Conservation (phyloP, 2,113 vertebrate genomes). For the Dipodomys merriami region DNA sequence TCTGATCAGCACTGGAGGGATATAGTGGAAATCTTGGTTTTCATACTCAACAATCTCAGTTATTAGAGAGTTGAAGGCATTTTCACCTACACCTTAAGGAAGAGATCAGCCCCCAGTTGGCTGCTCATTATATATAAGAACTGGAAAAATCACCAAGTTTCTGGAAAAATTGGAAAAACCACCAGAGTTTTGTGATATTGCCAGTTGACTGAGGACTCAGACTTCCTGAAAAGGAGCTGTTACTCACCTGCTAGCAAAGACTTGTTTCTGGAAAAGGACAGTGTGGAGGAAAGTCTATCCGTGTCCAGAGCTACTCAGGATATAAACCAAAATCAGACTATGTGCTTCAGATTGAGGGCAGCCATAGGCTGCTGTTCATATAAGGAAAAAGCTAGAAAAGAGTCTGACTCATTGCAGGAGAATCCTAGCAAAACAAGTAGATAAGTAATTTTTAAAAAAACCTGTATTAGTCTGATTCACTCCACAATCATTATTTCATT, state of each 20-base stretch:
- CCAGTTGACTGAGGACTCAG: background rate
- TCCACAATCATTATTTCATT: slow-evolving; percentile 31
- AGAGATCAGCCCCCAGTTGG: background rate
- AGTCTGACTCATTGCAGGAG: background rate
- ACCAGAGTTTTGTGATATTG: background rate
- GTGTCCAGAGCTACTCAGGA: background rate
- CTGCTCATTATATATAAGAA: background rate
- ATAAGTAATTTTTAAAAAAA: background rate
- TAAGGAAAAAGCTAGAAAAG: background rate
- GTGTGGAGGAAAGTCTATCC: background rate
- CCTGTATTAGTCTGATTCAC: background rate
- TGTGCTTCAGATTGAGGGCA: background rate
- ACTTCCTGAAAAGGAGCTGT: background rate
- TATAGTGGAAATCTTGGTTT: background rate
- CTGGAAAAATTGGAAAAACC: background rate
- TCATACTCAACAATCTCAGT: background rate
- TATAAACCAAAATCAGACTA: background rate
- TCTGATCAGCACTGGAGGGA: background rate
- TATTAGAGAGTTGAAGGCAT: background rate
- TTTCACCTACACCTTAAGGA: background rate
- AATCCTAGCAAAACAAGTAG: background rate
- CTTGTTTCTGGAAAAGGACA: background rate
- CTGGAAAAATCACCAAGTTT: background rate
- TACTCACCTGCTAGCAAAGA: background rate
- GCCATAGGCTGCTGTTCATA: background rate